Percentiles rank a stretch among this genome's conserved stretches.
Evolutionary conservation across 2,797 vertebrate species (phyloP).

Genomic region (Brachyalestes nurse): DNA sequence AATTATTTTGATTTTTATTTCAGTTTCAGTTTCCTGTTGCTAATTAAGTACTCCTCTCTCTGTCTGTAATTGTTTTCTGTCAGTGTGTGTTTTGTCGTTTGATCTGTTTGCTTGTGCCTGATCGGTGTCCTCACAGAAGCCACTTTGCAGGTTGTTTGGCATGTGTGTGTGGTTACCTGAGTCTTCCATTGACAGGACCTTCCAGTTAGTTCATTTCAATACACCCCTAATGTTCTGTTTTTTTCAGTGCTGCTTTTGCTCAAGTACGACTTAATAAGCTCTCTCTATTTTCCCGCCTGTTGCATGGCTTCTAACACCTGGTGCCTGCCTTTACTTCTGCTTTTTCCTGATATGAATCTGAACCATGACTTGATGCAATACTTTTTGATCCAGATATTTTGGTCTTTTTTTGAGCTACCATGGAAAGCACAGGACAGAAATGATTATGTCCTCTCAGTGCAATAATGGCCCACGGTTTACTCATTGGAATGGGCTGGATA

Average conservation of each 20-base stretch:
- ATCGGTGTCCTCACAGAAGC: conserved; percentile 50
- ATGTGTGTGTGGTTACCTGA: conserved; percentile 53
- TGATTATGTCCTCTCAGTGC: not conserved
- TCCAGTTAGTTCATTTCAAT: conserved; percentile 45
- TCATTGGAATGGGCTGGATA: conserved; percentile 52
- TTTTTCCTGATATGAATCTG: conserved; percentile 60
- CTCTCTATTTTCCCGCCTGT: conserved; percentile 62
- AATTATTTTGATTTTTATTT: conserved; percentile 14
- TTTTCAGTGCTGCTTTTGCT: conserved; percentile 66
- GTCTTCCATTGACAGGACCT: conserved; percentile 51
- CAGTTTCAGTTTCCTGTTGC: conserved; percentile 27
- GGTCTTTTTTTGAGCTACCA: conserved; percentile 13
- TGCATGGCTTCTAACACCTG: conserved; percentile 68
- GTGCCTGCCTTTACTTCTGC: conserved; percentile 60
- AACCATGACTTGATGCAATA: conserved; percentile 69
- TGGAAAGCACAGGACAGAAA: conserved; percentile 4
- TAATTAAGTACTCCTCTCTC: conserved; percentile 31
- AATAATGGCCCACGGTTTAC: conserved; percentile 31
- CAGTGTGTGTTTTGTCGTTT: conserved; percentile 58
- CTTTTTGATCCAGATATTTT: conserved; percentile 30
- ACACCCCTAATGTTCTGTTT: conserved; percentile 65
- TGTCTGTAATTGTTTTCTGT: conserved; percentile 48
- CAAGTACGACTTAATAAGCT: conserved; percentile 60
- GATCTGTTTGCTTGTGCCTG: conserved; percentile 55
- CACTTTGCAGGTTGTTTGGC: conserved; percentile 61